phyloP scores from a whole-genome alignment of 2,797 vertebrate species.

The Pempheris klunzingeri region DNA sequence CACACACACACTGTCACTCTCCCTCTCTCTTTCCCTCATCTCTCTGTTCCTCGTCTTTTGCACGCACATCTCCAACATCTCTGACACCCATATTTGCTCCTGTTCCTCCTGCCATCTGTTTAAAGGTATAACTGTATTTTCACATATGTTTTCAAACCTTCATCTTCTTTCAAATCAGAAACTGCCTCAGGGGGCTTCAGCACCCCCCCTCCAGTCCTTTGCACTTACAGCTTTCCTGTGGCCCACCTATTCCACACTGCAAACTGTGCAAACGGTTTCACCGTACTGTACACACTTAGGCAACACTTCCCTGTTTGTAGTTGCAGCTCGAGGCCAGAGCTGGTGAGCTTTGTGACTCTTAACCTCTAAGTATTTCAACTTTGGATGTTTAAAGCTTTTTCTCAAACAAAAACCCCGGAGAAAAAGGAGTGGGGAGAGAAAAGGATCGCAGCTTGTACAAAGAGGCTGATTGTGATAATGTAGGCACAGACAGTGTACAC shows the following conservation, averaged over 20 bases:
- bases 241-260: not conserved
- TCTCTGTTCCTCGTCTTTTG: too few species aligned
- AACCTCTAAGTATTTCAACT: constrained; percentile 46
- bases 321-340: constrained; percentile 30
- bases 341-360: constrained; percentile 28
- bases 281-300: not conserved
- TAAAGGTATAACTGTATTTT: constrained; percentile 31
- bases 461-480: constrained; percentile 7
- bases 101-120: constrained; percentile 20
- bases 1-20: constrained; percentile 16
- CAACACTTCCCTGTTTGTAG: constrained; percentile 13
- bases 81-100: constrained; percentile 22
- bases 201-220: not conserved
- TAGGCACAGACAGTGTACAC: not conserved
- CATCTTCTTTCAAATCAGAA: constrained; percentile 19
- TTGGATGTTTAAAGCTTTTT: constrained; percentile 43
- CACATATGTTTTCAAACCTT: constrained; percentile 8
- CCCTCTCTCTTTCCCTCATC: too few species aligned
- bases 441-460: not conserved
- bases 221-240: not conserved
- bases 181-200: not conserved
- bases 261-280: constrained; percentile 12
- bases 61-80: constrained; percentile 7
- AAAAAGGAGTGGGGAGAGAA: constrained; percentile 18
- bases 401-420: constrained; percentile 23